Conservation (phyloP, 2,797 vertebrate species). For the Tokudaia tokunoshimensis region DNA sequence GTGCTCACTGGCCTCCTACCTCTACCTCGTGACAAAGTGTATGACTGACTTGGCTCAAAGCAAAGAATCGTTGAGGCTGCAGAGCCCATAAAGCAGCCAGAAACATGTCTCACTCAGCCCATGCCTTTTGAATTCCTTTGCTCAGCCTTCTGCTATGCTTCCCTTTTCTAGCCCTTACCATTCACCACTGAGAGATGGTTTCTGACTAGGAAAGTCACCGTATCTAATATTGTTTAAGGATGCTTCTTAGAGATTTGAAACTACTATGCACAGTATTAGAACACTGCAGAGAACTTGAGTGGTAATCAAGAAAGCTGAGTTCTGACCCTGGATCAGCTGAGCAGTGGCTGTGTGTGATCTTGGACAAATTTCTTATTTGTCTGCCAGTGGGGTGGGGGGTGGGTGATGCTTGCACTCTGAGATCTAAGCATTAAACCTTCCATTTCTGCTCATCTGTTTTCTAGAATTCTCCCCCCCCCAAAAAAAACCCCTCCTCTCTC, state of each 20-base stretch:
- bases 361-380: neutral
- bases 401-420: neutral
- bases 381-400: neutral
- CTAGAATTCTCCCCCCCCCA: neutral
- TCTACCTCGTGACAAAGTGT: constrained; percentile 20
- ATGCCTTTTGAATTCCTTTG: constrained; percentile 15
- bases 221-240: neutral
- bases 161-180: neutral
- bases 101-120: constrained; percentile 58
- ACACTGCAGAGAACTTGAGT: neutral
- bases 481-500: neutral
- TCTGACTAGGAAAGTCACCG: constrained; percentile 6
- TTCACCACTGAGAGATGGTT: neutral
- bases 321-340: constrained; percentile 21
- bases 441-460: neutral
- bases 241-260: neutral
- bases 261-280: neutral
- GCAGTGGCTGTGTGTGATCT: neutral
- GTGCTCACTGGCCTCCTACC: neutral
- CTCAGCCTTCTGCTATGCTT: neutral
- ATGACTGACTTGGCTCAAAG: constrained; percentile 57
- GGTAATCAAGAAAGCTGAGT: neutral
- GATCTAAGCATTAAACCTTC: constrained; percentile 26
- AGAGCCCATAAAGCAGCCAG: constrained; percentile 53
- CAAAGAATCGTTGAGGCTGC: constrained; percentile 29